A percentile compares a stretch with the other conserved stretches of the same genome.
Conservation (phyloP, 2,888 invertebrate genomes). For the Apodemia zela region DNA sequence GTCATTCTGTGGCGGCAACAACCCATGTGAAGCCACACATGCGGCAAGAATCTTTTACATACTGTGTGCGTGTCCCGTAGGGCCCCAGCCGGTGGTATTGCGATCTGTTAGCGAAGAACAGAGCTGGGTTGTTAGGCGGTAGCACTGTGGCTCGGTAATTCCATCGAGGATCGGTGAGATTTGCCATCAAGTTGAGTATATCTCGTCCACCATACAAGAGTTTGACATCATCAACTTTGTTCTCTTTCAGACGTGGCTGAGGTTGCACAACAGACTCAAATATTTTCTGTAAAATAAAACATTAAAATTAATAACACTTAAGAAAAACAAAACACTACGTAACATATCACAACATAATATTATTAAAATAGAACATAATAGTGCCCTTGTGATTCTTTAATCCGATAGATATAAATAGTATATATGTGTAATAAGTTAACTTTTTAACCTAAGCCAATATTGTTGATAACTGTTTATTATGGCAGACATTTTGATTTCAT, state of each 20-base stretch:
- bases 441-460: constrained; percentile 7
- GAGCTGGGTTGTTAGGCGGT: constrained; percentile 77
- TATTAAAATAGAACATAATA: constrained; percentile 26
- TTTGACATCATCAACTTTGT: constrained; percentile 59
- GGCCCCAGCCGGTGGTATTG: constrained; percentile 81
- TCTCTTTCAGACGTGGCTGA: constrained; percentile 66
- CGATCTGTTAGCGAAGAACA: constrained; percentile 82
- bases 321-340: neutral
- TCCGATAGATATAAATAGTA: constrained; percentile 12
- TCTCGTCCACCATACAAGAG: constrained; percentile 76
- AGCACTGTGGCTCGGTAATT: constrained; percentile 75
- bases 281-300: constrained; percentile 58
- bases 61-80: constrained; percentile 78
- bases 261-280: constrained; percentile 67
- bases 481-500: constrained; percentile 22
- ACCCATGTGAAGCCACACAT: constrained; percentile 76
- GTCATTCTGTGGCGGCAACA: constrained; percentile 69
- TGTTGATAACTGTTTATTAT: constrained; percentile 22
- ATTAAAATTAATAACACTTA: neutral
- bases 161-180: constrained; percentile 77
- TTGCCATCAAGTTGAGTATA: constrained; percentile 80
- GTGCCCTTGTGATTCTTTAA: constrained; percentile 13
- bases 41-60: constrained; percentile 76
- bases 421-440: neutral
- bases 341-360: constrained; percentile 18